A percentile compares a stretch with the other conserved stretches of the same genome.
phyloP scores from a whole-genome alignment of 2,888 invertebrate genomes.

The Hermodice carunculata region DNA sequence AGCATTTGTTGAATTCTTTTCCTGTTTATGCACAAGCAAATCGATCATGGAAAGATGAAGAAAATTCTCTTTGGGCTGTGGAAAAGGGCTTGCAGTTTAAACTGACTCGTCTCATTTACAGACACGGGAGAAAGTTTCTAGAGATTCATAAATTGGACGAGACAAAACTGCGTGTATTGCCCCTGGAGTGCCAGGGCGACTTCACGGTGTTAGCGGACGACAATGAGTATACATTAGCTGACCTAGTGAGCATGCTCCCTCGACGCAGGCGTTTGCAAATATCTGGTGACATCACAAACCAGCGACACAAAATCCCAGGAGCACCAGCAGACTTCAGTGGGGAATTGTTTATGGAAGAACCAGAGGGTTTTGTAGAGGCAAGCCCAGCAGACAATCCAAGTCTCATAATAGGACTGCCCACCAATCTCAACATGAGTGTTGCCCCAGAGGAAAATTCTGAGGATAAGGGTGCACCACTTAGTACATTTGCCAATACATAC shows the following conservation, averaged over 20 bases:
- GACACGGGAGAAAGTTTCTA: slow-evolving; percentile 21
- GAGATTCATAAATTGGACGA: slow-evolving; percentile 27
- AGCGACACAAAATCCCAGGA: slow-evolving; percentile 27
- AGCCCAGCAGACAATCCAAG: slow-evolving; percentile 21
- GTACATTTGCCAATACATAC: slow-evolving; percentile 35
- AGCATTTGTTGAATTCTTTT: slow-evolving; percentile 34
- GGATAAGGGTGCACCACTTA: slow-evolving; percentile 31
- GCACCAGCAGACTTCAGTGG: slow-evolving; percentile 31
- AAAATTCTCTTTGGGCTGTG: not conserved
- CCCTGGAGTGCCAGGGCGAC: slow-evolving; percentile 29
- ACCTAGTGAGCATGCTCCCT: slow-evolving; percentile 33
- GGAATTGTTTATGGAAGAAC: slow-evolving; percentile 29
- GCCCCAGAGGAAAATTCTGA: slow-evolving; percentile 18
- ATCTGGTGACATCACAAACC: not conserved
- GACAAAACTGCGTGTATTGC: slow-evolving; percentile 21
- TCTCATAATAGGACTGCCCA: slow-evolving; percentile 34
- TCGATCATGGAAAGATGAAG: slow-evolving; percentile 12
- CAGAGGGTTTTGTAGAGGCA: slow-evolving; percentile 34
- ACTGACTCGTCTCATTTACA: slow-evolving; percentile 27
- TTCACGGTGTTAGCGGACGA: slow-evolving; percentile 34
- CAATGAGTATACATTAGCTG: slow-evolving; percentile 35
- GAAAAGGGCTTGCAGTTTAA: slow-evolving; percentile 28
- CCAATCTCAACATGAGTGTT: slow-evolving; percentile 23
- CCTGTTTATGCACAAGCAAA: slow-evolving; percentile 36
- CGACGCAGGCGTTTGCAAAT: slow-evolving; percentile 24